Base-by-base conservation (phyloP, 2,888 invertebrate species). In the Cheilosia vulpina region DNA sequence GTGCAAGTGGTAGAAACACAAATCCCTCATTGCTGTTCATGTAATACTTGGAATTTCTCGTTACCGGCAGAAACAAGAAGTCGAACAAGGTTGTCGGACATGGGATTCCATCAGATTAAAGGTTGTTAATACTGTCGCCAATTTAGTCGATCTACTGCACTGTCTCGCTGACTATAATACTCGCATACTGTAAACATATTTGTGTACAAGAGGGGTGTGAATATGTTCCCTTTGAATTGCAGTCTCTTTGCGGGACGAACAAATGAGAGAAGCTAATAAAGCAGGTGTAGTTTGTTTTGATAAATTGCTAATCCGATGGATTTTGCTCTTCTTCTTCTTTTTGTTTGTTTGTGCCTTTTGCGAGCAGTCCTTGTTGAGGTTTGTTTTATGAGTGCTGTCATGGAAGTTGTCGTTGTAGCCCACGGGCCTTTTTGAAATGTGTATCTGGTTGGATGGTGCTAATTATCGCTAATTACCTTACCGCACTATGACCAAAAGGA, bases 41-140 rank as follows among this genome's bases (percentile, higher is more conserved):
- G 84, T 80, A 80, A 55, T 71, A 57, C 80, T 76, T 80, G 84
- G 84, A 85, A 85, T 76, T 85, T 85, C 52, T 52, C 62, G 72
- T 66, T 68, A 77, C 62, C 52, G 76, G 53, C 71, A 78, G 63
- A 87, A 52, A 87, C 85, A 79, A 88, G 88, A 87, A 88, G 88
- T 88, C 85, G 79, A 87, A 80, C 87, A 87, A 88, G 87, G 87
- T 88, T 89, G 88, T 88, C 81, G 80, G 87, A 88, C 88, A 89
- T 87, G 87, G 88, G 88, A 88, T 89, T 89, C 89, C 77, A 89
- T 88, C 89, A 88, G 89, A 89, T 89, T 89, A 89, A 88, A 88
- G 87, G 87, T 88, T 88, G 87, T 89, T 89, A 89, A 89, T 89
- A 88, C 88, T 89, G 89, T 89, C 89, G 88, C 89, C 89, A 89